Percentiles rank a stretch among this genome's conserved stretches.
Conservation (phyloP, 2,888 invertebrate genomes). For the Petrolisthes cinctipes region DNA sequence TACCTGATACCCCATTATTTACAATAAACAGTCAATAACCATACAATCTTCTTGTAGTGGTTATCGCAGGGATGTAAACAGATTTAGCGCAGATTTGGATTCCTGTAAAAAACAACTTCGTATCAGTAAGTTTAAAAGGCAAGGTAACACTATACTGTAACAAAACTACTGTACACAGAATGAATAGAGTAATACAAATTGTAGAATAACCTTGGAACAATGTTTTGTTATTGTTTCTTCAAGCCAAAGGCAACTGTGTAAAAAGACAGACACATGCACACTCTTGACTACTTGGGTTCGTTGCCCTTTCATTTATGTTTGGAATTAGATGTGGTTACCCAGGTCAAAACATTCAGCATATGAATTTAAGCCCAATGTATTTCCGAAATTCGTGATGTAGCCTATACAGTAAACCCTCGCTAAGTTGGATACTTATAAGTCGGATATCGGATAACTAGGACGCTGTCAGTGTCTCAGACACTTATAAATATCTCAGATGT, state of each 20-base stretch:
- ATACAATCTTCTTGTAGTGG: slow-evolving; percentile 48
- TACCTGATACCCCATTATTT: slow-evolving; percentile 37
- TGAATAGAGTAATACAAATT: background rate
- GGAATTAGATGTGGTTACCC: no score
- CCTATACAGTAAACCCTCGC: no score
- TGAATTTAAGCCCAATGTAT: no score
- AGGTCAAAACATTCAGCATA: no score
- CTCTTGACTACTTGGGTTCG: background rate
- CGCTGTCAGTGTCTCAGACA: no score
- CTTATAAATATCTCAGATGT: no score
- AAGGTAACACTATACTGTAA: background rate
- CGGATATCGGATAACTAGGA: no score
- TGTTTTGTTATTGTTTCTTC: background rate
- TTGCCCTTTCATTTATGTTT: no score
- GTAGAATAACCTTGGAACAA: background rate
- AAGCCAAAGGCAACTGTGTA: background rate
- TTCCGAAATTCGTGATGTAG: no score
- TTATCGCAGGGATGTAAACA: slow-evolving; percentile 89
- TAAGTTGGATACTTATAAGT: no score
- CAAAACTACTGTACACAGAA: background rate
- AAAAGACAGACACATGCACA: background rate
- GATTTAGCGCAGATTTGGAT: slow-evolving; percentile 91
- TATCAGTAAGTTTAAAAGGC: background rate
- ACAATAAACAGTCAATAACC: slow-evolving; percentile 9
- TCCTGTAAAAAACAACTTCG: slow-evolving; percentile 73